These are phyloP conservation scores for Xestia ashworthii DNA, from an alignment of 2,888 invertebrate genomes.

Conservation along the genomic window DNA sequence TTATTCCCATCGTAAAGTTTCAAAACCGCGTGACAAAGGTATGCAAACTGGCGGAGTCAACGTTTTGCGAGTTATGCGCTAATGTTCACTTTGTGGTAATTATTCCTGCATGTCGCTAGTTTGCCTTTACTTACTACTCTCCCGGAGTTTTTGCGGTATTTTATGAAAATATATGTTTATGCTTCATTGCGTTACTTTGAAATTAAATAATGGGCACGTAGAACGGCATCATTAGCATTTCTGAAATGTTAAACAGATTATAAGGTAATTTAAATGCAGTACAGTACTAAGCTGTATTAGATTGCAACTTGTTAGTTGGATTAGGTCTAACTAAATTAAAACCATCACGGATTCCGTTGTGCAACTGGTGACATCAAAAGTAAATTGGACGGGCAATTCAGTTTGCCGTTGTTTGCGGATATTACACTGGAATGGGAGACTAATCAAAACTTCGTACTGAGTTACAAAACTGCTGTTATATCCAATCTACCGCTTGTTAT, in stretches of 20 bases:
- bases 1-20: conserved; percentile 50
- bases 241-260: conserved; percentile 36
- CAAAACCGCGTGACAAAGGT: conserved; percentile 59
- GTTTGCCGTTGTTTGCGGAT: conserved; percentile 48
- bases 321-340: conserved; percentile 43
- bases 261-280: conserved; percentile 33
- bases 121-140: conserved; percentile 54
- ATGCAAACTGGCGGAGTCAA: conserved; percentile 64
- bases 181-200: conserved; percentile 53
- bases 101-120: conserved; percentile 69
- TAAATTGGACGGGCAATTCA: conserved; percentile 57
- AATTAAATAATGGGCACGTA: conserved; percentile 48
- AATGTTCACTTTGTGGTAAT: conserved; percentile 68
- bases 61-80: conserved; percentile 69
- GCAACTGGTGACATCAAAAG: conserved; percentile 62
- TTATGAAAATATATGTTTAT: conserved; percentile 57
- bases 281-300: conserved; percentile 33
- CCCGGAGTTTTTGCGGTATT: conserved; percentile 52
- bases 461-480: conserved; percentile 48
- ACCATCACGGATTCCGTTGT: conserved; percentile 36
- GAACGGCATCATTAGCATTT: conserved; percentile 42
- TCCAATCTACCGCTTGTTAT: conserved; percentile 40
- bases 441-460: conserved; percentile 51
- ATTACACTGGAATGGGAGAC: conserved; percentile 47
- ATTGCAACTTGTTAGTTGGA: conserved; percentile 41